A percentile compares a stretch with the other conserved stretches of the same genome.
These are phyloP conservation scores for Thripadectes ignobilis DNA, from an alignment of 2,797 vertebrate genomes.

Conservation along the genomic window DNA sequence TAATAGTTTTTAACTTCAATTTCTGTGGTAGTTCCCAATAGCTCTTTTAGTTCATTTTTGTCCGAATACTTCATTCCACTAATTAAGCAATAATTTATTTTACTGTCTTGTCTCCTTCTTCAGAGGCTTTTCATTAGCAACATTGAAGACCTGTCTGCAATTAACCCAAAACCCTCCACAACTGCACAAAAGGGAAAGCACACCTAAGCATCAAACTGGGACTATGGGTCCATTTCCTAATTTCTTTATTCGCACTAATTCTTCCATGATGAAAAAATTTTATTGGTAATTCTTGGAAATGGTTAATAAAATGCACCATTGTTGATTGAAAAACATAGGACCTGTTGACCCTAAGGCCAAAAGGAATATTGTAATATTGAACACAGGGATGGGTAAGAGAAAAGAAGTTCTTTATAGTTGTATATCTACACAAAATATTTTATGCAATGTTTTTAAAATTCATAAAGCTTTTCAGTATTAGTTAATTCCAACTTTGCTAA, in stretches of 20 bases:
- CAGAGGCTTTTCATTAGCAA: neutral
- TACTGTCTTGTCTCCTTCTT: neutral
- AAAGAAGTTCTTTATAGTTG: neutral
- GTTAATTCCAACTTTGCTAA: neutral
- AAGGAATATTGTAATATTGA: rapidly evolving
- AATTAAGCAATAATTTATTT: neutral
- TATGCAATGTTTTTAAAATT: neutral
- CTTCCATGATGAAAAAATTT: neutral
- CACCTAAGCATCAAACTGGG: neutral
- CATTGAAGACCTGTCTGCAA: neutral
- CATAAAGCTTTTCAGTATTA: neutral
- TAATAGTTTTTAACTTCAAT: neutral
- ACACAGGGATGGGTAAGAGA: neutral
- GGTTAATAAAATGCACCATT: rapidly evolving
- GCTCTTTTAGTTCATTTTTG: neutral
- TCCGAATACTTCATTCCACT: neutral
- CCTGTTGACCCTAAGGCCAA: neutral
- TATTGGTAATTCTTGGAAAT: neutral
- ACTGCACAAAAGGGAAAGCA: neutral
- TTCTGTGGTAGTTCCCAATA: neutral
- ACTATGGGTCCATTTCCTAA: neutral
- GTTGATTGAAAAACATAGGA: neutral
- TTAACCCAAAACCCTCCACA: neutral
- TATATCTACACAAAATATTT: neutral
- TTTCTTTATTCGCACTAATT: neutral